Evolutionary conservation across 2,888 invertebrate species (phyloP), one percentile per base, ranked within the genome.

Genomic region (Epinotia nisella): DNA sequence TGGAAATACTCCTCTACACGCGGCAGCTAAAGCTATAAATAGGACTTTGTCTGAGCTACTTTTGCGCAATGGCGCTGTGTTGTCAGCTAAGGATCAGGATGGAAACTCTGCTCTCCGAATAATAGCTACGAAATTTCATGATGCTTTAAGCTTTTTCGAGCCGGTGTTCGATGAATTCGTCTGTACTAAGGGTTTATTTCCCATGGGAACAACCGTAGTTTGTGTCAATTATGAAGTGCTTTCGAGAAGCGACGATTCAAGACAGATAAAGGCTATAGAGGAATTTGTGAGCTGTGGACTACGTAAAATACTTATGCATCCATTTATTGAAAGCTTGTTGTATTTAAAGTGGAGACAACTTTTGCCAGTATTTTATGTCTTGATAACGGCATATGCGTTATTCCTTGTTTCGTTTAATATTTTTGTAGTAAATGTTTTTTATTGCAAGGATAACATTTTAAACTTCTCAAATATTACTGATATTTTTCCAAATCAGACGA

Each of bases 251-350:
- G 41, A 69, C 49, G 66, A 65, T 41, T 70, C 71, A 56, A 78
- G 82, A 21, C 86, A 87, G 75, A 84, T 86, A 77, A 79, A 81
- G 39, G 85, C 87, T 11, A 75, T 89, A 21, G 83, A 85, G 58
- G 84, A 86, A 0, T 76, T 89, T 21, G 77, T 88, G 17, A 82
- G 85, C 68, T 82, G 81, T 17, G 83, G 84, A 11, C 80, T 85
- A 64, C 81, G 84, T 15, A 78, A 79, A 35, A 77, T 87, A 4
- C 78, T 90, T 9, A 78, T 87, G n/a, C 89, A 90, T 78, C 90
- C 89, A 0, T 78, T 87, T 24, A 80, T 88, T n/a, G 86, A 89
- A 77, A 86, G 85, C 60, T 89, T 88, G 74, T 77, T 89, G 19
- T 81, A 80, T 72, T 75, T 88, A 10, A 89, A 89, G 75, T 90